Conservation (phyloP, 2,888 invertebrate species). For the Timema podura region DNA sequence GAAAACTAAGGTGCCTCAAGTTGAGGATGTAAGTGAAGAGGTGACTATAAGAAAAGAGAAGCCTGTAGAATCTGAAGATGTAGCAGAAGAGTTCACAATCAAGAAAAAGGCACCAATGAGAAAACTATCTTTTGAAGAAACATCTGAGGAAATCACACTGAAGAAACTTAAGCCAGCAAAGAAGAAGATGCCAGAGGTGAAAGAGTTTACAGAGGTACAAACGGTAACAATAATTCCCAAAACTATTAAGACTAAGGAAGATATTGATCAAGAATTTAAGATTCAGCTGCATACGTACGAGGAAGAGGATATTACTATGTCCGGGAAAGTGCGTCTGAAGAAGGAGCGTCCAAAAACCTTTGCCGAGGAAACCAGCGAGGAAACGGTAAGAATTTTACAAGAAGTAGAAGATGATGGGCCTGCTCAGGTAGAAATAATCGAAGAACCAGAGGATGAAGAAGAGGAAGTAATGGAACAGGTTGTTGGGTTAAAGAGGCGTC, state of each 20-base stretch:
- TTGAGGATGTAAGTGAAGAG: constrained; percentile 59
- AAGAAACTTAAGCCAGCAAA: constrained; percentile 69
- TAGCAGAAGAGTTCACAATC: constrained; percentile 63
- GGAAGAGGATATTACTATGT: constrained; percentile 83
- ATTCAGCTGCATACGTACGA: constrained; percentile 81
- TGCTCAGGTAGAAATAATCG: constrained; percentile 30
- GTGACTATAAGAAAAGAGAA: constrained; percentile 71
- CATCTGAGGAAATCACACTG: constrained; percentile 63
- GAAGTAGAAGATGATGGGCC: constrained; percentile 56
- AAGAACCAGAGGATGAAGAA: constrained; percentile 31
- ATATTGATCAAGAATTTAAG: constrained; percentile 86
- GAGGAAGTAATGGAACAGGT: constrained; percentile 17
- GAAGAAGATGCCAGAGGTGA: constrained; percentile 58
- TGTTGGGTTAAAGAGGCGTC: constrained; percentile 22
- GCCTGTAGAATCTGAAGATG: constrained; percentile 45
- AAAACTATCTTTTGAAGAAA: constrained; percentile 33
- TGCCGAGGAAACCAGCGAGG: constrained; percentile 72
- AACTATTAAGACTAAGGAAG: constrained; percentile 73
- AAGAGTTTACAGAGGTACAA: constrained; percentile 70
- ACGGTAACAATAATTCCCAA: constrained; percentile 77
- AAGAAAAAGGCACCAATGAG: constrained; percentile 58
- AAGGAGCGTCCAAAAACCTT: constrained; percentile 68
- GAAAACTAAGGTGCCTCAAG: constrained; percentile 44
- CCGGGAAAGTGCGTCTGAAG: constrained; percentile 75
- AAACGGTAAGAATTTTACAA: constrained; percentile 64